Evolutionary conservation across 2,113 vertebrate genomes (phyloP).

Genomic region (Oncorhynchus kisutch): DNA sequence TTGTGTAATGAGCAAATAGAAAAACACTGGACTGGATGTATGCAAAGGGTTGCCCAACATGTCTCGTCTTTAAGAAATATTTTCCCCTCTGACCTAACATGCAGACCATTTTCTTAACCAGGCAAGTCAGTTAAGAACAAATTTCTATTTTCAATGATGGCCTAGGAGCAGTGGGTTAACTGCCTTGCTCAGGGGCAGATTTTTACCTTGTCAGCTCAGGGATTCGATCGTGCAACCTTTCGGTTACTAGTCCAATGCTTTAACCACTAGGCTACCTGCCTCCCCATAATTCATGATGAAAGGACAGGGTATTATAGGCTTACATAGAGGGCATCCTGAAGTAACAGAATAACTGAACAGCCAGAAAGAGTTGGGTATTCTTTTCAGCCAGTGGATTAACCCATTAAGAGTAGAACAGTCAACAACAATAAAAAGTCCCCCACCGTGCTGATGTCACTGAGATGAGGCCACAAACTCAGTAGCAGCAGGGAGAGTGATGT

Average conservation of each 20-base stretch:
- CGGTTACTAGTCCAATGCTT: no score
- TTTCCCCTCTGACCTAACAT: constrained; percentile 17
- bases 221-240: no score
- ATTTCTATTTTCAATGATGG: no score
- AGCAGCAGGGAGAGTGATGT: background rate
- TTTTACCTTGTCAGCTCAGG: no score
- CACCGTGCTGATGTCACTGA: constrained; percentile 8
- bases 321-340: constrained; percentile 19
- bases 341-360: constrained; percentile 10
- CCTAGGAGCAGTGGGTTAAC: no score
- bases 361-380: constrained; percentile 28
- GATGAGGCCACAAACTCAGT: background rate
- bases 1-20: constrained; percentile 12
- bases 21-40: constrained; percentile 6
- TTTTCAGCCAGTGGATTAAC: constrained; percentile 45
- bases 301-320: constrained; percentile 33
- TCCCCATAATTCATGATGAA: constrained; percentile 23
- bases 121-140: no score
- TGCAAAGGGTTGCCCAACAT: constrained; percentile 9
- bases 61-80: constrained; percentile 9
- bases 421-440: constrained; percentile 3
- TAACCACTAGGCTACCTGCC: no score
- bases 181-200: no score
- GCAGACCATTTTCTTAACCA: background rate
- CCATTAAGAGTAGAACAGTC: constrained; percentile 18